Evolutionary conservation across 2,888 invertebrate genomes (phyloP), one percentile per base, ranked within the genome.

Genomic region (Blera fallax): DNA sequence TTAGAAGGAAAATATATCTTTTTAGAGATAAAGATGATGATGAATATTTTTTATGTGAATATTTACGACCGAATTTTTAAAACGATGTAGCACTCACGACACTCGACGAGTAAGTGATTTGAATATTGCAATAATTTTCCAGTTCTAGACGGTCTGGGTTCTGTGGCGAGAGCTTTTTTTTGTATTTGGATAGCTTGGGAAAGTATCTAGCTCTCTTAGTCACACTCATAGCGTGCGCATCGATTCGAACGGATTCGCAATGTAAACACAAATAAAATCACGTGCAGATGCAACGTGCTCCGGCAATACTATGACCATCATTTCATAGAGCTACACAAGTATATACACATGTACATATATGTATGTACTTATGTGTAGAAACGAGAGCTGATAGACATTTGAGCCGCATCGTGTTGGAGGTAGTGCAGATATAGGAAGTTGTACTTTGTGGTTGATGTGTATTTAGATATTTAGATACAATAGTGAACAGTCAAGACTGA

Each of bases 261-360:
- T 67, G 76, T 81, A 85, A 81, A 85, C 81, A 85, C 40, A 72
- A 76, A 56, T 60, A 72, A 67, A 37, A 14, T 85, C 85, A 85
- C 85, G 81, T 85, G 85, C 72, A 43, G 50, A 50, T 60, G 67
- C 81, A 85, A 85, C 85, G 85, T 85, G 85, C 24, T 24, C 2
- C 6, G 48, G 16, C 62, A 21, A 18, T 21, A 8, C 45, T 60
- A 7, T 27, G 2, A 27, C 11, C 18, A 70, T 52, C 54, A 52
- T 67, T 45, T n/a, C n/a, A n/a, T n/a, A n/a, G n/a, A n/a, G 24
- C 14, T 14, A 34, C 14, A 52, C 34, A 14, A 10, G 50, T 27
- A 50, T 45, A 60, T 40, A 48, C 40, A 43, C 10, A 29, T 45
- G 14, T 43, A 65, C 32, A 65, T 24, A 43, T 1, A 29, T 32